Conservation (phyloP, 2,888 invertebrate species). For the Ophion costatus region DNA sequence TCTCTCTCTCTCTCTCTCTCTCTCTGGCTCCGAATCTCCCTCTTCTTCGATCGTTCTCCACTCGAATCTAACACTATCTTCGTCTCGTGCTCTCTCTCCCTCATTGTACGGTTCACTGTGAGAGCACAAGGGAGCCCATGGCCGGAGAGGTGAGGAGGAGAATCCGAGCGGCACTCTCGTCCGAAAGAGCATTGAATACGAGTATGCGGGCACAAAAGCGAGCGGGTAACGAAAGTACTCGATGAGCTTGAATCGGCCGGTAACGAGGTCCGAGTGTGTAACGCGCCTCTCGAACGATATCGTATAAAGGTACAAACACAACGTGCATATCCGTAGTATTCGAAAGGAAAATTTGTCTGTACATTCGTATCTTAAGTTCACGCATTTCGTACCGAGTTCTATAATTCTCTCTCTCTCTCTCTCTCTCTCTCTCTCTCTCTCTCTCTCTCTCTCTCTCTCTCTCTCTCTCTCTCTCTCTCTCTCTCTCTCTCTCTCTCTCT, state of each 20-base stretch:
- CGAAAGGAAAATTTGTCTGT: slow-evolving; percentile 12
- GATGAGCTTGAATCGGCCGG: slow-evolving; percentile 47
- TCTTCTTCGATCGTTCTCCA: slow-evolving; percentile 1
- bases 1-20: background rate
- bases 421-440: too few relatives aligned
- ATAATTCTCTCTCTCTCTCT: background rate
- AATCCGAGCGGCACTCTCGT: slow-evolving; percentile 1
- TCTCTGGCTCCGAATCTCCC: slow-evolving; percentile 15
- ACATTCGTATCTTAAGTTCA: background rate
- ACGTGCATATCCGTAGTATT: slow-evolving; percentile 2
- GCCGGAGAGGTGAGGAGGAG: background rate
- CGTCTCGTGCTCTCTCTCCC: background rate
- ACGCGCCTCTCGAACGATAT: background rate
- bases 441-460: too few relatives aligned
- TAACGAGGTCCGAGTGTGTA: slow-evolving; percentile 16
- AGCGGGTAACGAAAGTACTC: slow-evolving; percentile 44
- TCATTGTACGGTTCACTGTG: background rate
- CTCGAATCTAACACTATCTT: background rate
- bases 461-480: too few relatives aligned
- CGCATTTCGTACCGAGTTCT: background rate
- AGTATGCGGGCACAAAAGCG: slow-evolving; percentile 19
- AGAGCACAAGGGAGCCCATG: slow-evolving; percentile 10
- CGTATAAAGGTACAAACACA: background rate
- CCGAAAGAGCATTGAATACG: slow-evolving; percentile 17
- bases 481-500: too few relatives aligned